These are phyloP conservation scores for Nipponia nippon DNA, from an alignment of 2,113 vertebrate species.

Conservation along the genomic window DNA sequence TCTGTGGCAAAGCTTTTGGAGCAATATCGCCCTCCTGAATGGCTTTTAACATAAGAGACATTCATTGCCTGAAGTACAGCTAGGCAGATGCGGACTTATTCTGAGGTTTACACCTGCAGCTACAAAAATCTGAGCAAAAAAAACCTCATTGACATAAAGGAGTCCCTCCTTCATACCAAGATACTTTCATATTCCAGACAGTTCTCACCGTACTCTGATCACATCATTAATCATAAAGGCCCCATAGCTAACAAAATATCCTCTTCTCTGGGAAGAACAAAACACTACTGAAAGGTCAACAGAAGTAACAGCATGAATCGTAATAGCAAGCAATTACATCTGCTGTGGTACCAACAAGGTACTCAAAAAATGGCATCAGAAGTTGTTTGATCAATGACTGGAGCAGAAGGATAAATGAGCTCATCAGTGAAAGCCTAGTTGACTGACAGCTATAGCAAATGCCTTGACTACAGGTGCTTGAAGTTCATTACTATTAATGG, in stretches of 20 bases:
- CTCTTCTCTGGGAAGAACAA: neutral
- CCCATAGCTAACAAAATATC: neutral
- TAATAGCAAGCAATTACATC: neutral
- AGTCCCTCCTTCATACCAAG: neutral
- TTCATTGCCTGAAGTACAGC: neutral
- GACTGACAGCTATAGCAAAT: neutral
- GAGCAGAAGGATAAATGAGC: neutral
- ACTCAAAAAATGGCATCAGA: neutral
- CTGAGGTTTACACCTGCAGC: neutral
- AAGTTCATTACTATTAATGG: neutral
- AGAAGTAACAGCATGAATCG: neutral
- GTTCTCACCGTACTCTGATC: neutral
- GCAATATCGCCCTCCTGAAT: neutral
- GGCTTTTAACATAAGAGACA: neutral
- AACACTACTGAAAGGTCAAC: neutral
- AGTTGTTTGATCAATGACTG: neutral
- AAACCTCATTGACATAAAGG: neutral
- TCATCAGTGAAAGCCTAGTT: neutral
- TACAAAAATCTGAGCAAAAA: neutral
- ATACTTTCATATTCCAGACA: neutral
- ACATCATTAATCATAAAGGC: neutral
- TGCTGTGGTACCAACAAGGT: neutral
- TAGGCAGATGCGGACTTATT: neutral
- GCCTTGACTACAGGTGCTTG: neutral
- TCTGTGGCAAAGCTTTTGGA: neutral